Percentiles rank a stretch among this genome's conserved stretches.
These are phyloP conservation scores for Callocephalon fimbriatum DNA, from an alignment of 2,113 vertebrate species.

Conservation along the genomic window DNA sequence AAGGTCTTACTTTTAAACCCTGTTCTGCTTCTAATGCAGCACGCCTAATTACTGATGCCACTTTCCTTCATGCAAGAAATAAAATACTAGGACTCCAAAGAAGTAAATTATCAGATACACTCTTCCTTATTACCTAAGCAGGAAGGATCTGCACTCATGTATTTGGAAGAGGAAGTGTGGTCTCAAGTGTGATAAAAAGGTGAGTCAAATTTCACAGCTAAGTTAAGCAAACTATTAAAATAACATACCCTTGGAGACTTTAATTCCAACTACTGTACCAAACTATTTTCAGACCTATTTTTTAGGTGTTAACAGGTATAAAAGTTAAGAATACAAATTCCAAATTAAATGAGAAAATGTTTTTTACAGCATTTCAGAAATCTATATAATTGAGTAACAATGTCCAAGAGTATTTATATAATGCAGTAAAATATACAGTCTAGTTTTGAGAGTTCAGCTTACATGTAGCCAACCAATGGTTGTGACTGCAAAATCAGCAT, in stretches of 20 bases:
- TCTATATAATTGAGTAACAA: background rate
- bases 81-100: background rate
- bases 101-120: background rate
- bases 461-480: background rate
- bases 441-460: background rate
- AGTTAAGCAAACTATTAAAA: conserved; percentile 6
- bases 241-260: background rate
- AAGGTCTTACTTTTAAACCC: background rate
- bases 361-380: background rate
- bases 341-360: background rate
- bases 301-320: background rate
- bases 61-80: background rate
- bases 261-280: background rate
- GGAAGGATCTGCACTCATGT: background rate
- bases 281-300: background rate
- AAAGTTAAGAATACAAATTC: background rate
- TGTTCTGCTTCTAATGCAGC: background rate
- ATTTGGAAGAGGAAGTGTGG: background rate
- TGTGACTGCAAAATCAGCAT: background rate
- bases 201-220: background rate
- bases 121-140: background rate
- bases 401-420: background rate
- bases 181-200: background rate
- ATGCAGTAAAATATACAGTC: background rate
- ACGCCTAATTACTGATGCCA: background rate